Percentiles rank a stretch among this genome's conserved stretches.
Evolutionary conservation across 2,797 vertebrate genomes (phyloP).

Genomic region (Xerus rutilus): DNA sequence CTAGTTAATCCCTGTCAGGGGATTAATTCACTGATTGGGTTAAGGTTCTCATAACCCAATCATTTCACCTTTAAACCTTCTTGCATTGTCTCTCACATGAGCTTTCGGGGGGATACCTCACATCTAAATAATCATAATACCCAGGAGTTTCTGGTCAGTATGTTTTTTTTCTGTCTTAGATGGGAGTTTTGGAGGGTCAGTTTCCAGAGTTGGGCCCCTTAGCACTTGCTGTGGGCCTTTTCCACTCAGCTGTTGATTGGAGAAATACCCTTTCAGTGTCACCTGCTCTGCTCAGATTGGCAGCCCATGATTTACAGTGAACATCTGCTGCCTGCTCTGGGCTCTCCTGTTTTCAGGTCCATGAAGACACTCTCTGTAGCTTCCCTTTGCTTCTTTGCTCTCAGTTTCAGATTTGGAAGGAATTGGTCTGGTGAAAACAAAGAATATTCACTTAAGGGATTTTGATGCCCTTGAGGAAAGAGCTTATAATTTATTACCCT

Average conservation of each 20-base stretch:
- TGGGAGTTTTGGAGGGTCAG: neutral
- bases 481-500: neutral
- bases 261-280: neutral
- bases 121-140: too few relatives aligned
- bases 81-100: too few relatives aligned
- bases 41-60: too few relatives aligned
- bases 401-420: slow-evolving; percentile 32
- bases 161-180: neutral
- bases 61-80: too few relatives aligned
- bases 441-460: neutral
- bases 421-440: neutral
- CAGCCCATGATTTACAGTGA: neutral
- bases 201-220: neutral
- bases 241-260: neutral
- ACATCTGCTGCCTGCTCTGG: neutral
- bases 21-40: too few relatives aligned
- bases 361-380: fast-evolving
- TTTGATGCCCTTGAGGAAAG: slow-evolving; percentile 9
- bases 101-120: too few relatives aligned
- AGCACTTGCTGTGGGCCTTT: neutral
- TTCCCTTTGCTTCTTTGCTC: neutral
- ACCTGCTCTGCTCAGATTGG: neutral
- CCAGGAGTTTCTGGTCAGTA: neutral
- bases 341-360: neutral
- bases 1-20: too few relatives aligned